phyloP scores from a whole-genome alignment of 2,113 vertebrate genomes.

The Varanus salvator region DNA sequence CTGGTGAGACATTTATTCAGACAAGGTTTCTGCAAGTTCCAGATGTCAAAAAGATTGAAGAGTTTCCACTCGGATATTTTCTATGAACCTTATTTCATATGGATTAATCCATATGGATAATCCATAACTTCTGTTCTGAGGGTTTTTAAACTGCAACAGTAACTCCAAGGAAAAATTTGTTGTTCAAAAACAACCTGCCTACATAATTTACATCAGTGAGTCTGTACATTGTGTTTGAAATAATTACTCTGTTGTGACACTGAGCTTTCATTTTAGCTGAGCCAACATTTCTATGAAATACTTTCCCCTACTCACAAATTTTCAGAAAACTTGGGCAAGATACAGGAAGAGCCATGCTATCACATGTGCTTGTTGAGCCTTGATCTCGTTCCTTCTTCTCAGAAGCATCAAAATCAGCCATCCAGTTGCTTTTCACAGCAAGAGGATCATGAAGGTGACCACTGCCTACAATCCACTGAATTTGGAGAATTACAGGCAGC shows the following conservation, averaged over 20 bases:
- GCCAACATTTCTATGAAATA: background rate
- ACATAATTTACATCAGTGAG: no score
- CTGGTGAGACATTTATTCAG: background rate
- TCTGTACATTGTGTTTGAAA: background rate
- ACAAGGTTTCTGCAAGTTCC: background rate
- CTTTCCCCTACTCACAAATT: background rate
- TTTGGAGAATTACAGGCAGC: no score
- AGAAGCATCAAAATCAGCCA: no score
- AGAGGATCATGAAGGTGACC: no score
- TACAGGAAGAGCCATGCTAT: background rate
- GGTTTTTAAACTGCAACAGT: background rate
- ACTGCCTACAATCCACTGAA: no score
- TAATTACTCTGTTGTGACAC: background rate
- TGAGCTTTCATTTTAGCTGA: background rate
- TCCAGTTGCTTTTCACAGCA: no score
- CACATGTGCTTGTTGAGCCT: no score
- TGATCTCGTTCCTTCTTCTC: no score
- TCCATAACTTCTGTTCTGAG: no score
- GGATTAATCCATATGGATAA: no score
- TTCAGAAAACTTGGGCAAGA: background rate
- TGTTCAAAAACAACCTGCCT: background rate
- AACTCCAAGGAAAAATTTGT: background rate
- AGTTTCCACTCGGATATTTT: background rate
- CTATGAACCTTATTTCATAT: no score
- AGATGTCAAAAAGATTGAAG: background rate